Base-by-base conservation (phyloP, 2,888 invertebrate species). In the Torymus aiolomorphi region DNA sequence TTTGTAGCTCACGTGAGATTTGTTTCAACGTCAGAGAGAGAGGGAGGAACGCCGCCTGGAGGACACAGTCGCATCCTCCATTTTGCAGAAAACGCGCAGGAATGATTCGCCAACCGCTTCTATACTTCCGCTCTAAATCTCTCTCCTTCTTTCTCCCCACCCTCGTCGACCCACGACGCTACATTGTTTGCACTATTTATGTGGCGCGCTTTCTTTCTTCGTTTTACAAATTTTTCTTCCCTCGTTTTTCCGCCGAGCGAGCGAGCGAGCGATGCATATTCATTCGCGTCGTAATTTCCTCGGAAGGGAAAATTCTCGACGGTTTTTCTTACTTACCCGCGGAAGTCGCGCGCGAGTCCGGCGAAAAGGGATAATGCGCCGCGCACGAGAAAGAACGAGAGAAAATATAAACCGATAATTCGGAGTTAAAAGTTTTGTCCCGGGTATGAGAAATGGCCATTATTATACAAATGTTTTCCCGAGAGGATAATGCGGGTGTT, bases 61-160 rank as follows among this genome's bases (percentile, higher is more conserved):
- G 42, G 42, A 42, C 20, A 42, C 42, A 42, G 8, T 71, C 18
- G 70, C 59, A 56, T 81, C 81, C 56, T 82, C 80, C 80, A 83
- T 76, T 82, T 83, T 82, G 8, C 42, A 42, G 42, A 42, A 42
- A 42, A 42, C 42, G 42, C 42, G 42, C 8, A 42, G 42, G 42
- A 42, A 42, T 42, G n/a, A 52, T 61, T 78, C 78, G 80, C 75
- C 74, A 8, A 42, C 42, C 8, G 42, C 82, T 82, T 83, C 24
- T 65, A 72, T 20, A 75, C 66, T 20, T 57, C 66, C 56, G 14
- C 42, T 49, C 18, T 75, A 66, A 66, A 75, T 75, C 75, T 75
- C 65, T 51, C 49, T 66, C 65, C 54, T 42, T 10, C 42, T 42
- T 8, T 42, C 31, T 31, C 3, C 31, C 31, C 31, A 5, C 31